Percentiles rank a stretch among this genome's conserved stretches.
phyloP scores from a whole-genome alignment of 2,113 vertebrate genomes.

The Galemys pyrenaicus region DNA sequence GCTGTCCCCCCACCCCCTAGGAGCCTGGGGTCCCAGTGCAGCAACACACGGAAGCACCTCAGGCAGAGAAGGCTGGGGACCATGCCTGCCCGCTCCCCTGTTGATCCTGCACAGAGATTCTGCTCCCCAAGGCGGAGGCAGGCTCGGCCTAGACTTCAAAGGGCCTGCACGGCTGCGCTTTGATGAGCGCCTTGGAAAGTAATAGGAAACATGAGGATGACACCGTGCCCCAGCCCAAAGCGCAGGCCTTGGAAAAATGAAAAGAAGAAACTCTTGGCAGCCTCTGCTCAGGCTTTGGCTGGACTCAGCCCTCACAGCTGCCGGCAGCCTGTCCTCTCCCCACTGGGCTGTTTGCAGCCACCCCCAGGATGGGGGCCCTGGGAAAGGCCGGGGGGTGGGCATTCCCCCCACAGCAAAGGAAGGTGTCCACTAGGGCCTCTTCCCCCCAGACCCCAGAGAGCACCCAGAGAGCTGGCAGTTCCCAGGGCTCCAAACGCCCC shows the following conservation, averaged over 20 bases:
- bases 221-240: conserved; percentile 64
- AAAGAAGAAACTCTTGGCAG: conserved; percentile 75
- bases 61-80: neutral
- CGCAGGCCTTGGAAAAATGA: conserved; percentile 57
- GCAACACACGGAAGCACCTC: neutral
- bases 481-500: neutral
- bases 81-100: conserved; percentile 11
- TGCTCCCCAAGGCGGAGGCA: conserved; percentile 42
- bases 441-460: neutral
- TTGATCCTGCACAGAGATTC: conserved; percentile 51
- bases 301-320: conserved; percentile 68
- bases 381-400: neutral
- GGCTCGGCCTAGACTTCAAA: conserved; percentile 75
- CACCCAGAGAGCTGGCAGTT: neutral
- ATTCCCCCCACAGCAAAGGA: neutral
- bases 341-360: neutral
- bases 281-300: conserved; percentile 67
- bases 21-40: neutral
- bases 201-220: conserved; percentile 79
- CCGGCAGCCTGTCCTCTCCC: conserved; percentile 53
- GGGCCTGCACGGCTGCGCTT: conserved; percentile 52
- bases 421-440: neutral
- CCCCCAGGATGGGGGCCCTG: neutral
- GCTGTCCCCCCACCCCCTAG: neutral
- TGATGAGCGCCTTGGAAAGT: conserved; percentile 69